These are phyloP conservation scores for Anoplius nigerrimus DNA, from an alignment of 2,888 invertebrate species.

Conservation along the genomic window DNA sequence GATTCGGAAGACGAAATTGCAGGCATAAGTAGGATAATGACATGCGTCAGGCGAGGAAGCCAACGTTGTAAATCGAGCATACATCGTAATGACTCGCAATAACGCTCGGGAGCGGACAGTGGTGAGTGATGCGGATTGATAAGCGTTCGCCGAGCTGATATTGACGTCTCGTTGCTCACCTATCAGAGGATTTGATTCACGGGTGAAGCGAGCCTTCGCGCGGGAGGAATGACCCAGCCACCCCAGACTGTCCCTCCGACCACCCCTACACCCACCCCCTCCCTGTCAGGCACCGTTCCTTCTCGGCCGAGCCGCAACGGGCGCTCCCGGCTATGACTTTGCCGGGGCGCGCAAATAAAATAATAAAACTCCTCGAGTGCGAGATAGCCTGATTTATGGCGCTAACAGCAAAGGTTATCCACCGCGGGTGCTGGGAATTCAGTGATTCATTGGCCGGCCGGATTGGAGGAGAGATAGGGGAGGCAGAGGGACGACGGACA, in stretches of 20 bases:
- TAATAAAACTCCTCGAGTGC: conserved; percentile 60
- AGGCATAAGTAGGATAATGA: no score
- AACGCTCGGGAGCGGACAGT: no score
- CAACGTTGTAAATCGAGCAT: no score
- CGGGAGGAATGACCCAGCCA: background rate
- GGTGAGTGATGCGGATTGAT: no score
- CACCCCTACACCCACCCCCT: no score
- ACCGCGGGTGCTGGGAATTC: conserved; percentile 60
- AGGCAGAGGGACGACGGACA: conserved; percentile 26
- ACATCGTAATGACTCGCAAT: no score
- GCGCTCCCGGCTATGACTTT: conserved; percentile 29
- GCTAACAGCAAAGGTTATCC: conserved; percentile 69
- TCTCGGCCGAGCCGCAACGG: background rate
- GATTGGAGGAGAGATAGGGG: conserved; percentile 28
- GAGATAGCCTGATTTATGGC: conserved; percentile 71
- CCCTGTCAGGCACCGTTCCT: background rate
- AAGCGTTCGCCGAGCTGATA: no score
- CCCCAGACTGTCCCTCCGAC: no score
- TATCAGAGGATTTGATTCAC: conserved; percentile 1
- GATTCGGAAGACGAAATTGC: no score
- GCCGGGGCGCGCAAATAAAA: conserved; percentile 55
- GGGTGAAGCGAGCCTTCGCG: background rate
- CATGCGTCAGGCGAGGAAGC: no score
- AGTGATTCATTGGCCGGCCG: conserved; percentile 66
- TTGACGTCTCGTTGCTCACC: no score